Base-by-base conservation (phyloP, 2,113 vertebrate genomes). In the Xenotilapia leptura region DNA sequence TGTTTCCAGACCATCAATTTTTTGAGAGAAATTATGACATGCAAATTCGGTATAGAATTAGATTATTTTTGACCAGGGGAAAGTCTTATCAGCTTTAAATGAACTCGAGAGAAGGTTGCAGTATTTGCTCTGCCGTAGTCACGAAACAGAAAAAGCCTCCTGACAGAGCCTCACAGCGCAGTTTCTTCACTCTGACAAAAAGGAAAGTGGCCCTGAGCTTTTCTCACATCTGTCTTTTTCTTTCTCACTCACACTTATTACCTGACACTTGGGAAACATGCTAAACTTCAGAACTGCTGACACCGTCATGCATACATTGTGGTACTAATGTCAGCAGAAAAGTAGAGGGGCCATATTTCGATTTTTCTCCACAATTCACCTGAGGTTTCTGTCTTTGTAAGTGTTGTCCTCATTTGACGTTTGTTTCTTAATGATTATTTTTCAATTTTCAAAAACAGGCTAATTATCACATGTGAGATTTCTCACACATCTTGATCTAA, bases 291-390 rank as follows among this genome's bases (percentile, higher is more conserved):
- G 13, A 55, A 14, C 60, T 85, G 85, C 90, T 85, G 90, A 92
- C 83, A 73, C 53, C 15, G 28, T 84, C 62, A 73, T 77, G 73
- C 73, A n/a, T 62, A 86, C 86, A 10, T 47, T 70, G 12, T 15
- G 12, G 80, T 84, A 84, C 83, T 80, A 88, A 80, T 53, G 49
- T 77, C 62, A 87, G 83, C 79, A 86, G 55, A 56, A 85, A 81
- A 75, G n/a, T 54, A 51, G 42, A 75, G 42, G 11, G 56, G 23
- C 54, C 40, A 19, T 6, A 13, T 83, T 92, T 84, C 42, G 45
- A 82, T 87, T 77, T 77, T 79, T 68, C 54, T 7, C 19, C 55
- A 15, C 26, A 42, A 3, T 42, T 81, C 82, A 73, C 84, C 86
- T 68, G 33, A 4, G 82, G 84, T 45, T 49, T 53, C 87, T 79